phyloP scores from a whole-genome alignment of 1,140 invertebrate species.

The Drosophila simulans region DNA sequence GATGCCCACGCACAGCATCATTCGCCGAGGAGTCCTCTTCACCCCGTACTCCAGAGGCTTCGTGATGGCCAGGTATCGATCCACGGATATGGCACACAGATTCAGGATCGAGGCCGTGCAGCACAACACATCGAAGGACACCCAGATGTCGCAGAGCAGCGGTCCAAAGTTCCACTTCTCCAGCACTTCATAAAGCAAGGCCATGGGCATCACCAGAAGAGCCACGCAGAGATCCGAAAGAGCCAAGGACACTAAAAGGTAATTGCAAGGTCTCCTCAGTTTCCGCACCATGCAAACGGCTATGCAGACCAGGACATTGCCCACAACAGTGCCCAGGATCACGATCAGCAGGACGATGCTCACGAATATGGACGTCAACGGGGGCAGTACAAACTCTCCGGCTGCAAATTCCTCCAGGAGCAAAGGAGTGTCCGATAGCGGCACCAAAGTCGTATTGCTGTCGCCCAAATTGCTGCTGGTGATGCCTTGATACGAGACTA shows the following conservation, averaged over 20 bases:
- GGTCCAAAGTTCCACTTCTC: slow-evolving; percentile 94
- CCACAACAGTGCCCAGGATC: slow-evolving; percentile 92
- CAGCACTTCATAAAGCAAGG: slow-evolving; percentile 91
- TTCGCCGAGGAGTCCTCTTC: slow-evolving; percentile 92
- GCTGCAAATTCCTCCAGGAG: slow-evolving; percentile 56
- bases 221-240: slow-evolving; percentile 94
- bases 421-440: slow-evolving; percentile 54
- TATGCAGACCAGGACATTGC: slow-evolving; percentile 95
- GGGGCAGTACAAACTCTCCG: slow-evolving; percentile 81
- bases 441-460: slow-evolving; percentile 53
- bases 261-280: slow-evolving; percentile 93
- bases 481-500: slow-evolving; percentile 47
- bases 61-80: slow-evolving; percentile 95
- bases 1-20: slow-evolving; percentile 93
- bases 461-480: slow-evolving; percentile 55
- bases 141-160: slow-evolving; percentile 94
- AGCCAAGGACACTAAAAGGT: slow-evolving; percentile 95
- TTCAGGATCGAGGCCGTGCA: slow-evolving; percentile 96
- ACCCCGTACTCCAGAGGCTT: slow-evolving; percentile 95
- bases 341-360: slow-evolving; percentile 90
- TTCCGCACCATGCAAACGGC: slow-evolving; percentile 95
- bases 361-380: slow-evolving; percentile 88
- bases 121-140: slow-evolving; percentile 92
- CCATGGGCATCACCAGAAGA: slow-evolving; percentile 94
- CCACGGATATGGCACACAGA: slow-evolving; percentile 95